phyloP scores from a whole-genome alignment of 2,113 vertebrate genomes.

The Emberiza fucata region DNA sequence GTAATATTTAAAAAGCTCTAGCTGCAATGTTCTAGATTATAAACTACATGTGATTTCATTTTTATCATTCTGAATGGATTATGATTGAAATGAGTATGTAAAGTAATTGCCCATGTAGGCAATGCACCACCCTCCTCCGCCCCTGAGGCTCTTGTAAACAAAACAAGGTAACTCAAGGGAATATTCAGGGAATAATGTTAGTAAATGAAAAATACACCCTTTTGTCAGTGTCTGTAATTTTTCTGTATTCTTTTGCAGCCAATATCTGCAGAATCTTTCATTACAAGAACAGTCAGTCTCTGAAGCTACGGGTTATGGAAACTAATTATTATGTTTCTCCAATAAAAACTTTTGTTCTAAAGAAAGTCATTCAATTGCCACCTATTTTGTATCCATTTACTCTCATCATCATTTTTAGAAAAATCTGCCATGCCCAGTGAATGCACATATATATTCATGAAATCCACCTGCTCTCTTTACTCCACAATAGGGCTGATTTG shows the following conservation, averaged over 20 bases:
- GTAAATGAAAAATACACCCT: slow-evolving; percentile 24
- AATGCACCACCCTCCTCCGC: slow-evolving; percentile 37
- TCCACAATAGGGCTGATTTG: slow-evolving; percentile 58
- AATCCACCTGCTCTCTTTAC: slow-evolving; percentile 50
- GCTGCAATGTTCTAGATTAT: slow-evolving; percentile 52
- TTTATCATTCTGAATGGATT: slow-evolving; percentile 63
- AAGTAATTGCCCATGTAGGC: slow-evolving; percentile 54
- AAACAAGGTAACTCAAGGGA: slow-evolving; percentile 53
- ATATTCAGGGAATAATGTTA: slow-evolving; percentile 40
- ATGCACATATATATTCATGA: slow-evolving; percentile 43
- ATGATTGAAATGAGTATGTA: slow-evolving; percentile 65
- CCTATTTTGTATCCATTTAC: slow-evolving; percentile 3
- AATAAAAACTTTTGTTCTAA: slow-evolving; percentile 51
- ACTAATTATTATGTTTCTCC: slow-evolving; percentile 38
- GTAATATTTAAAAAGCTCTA: slow-evolving; percentile 58
- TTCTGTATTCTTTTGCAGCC: slow-evolving; percentile 19
- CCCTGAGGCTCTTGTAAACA: slow-evolving; percentile 28
- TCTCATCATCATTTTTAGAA: not conserved
- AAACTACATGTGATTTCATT: slow-evolving; percentile 65
- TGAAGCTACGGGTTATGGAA: not conserved
- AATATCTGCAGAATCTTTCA: slow-evolving; percentile 25
- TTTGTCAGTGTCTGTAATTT: slow-evolving; percentile 36
- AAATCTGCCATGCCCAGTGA: not conserved
- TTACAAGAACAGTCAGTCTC: not conserved
- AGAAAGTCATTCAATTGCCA: slow-evolving; percentile 38